These are phyloP conservation scores for Anarhynchus alexandrinus DNA, from an alignment of 2,113 vertebrate species.

Conservation along the genomic window DNA sequence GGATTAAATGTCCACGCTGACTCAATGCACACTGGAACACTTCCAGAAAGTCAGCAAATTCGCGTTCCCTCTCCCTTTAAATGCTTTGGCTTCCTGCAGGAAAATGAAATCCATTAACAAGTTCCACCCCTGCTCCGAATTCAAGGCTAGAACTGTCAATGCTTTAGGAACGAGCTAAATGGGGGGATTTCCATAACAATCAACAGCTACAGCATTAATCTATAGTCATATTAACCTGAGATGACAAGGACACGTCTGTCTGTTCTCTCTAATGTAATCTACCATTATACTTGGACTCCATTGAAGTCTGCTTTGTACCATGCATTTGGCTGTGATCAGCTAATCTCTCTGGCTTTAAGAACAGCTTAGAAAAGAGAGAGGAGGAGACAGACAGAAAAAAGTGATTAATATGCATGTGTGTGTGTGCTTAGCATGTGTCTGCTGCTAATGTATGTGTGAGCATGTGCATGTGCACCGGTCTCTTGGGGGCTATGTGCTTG, in stretches of 20 bases:
- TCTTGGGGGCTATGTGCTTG: fast-evolving
- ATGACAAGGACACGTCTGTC: slow-evolving; percentile 66
- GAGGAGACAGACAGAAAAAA: neutral
- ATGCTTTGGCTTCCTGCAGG: slow-evolving; percentile 51
- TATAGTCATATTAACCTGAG: slow-evolving; percentile 63
- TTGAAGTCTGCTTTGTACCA: slow-evolving; percentile 29
- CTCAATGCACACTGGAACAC: neutral
- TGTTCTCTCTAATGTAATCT: slow-evolving; percentile 44
- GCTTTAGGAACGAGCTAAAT: slow-evolving; percentile 62
- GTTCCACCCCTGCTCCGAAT: slow-evolving; percentile 58
- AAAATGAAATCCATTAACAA: slow-evolving; percentile 63
- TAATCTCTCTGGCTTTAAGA: neutral
- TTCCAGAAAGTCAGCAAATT: slow-evolving; percentile 50
- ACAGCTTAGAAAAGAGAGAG: neutral
- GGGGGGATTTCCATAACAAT: slow-evolving; percentile 67
- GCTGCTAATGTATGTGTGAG: neutral
- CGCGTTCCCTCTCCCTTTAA: slow-evolving; percentile 9
- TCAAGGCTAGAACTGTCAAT: slow-evolving; percentile 55
- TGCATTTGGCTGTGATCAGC: slow-evolving; percentile 18
- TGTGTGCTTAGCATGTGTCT: neutral
- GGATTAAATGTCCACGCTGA: neutral
- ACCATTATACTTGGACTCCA: slow-evolving; percentile 12
- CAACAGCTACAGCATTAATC: slow-evolving; percentile 63
- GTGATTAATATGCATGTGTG: neutral
- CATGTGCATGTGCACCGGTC: neutral